Conservation (phyloP, 2,797 vertebrate genomes). For the Heteromormyrus szaboi region DNA sequence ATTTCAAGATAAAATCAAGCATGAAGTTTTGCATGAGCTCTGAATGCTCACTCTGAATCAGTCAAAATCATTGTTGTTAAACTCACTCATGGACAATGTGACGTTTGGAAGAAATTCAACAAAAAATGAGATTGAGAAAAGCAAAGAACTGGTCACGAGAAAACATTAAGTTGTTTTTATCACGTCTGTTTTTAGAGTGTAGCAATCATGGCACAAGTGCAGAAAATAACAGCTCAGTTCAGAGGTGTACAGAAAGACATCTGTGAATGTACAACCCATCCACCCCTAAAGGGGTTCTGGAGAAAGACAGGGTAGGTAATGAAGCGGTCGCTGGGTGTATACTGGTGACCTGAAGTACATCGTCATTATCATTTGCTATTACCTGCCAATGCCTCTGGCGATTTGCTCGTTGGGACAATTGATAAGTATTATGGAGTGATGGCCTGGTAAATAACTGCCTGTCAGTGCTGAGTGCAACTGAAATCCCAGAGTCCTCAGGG, state of each 20-base stretch:
- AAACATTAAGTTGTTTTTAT: background rate
- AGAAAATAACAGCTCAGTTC: background rate
- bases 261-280: background rate
- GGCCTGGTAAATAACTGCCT: constrained; percentile 64
- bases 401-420: constrained; percentile 75
- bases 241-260: background rate
- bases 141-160: background rate
- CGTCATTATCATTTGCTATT: constrained; percentile 22
- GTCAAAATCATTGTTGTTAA: background rate
- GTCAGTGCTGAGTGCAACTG: constrained; percentile 62
- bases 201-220: background rate
- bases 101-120: background rate
- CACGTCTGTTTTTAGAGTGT: background rate
- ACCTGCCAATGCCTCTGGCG: constrained; percentile 81
- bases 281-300: background rate
- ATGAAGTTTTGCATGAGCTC: background rate
- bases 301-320: background rate
- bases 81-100: background rate
- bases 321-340: background rate
- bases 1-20: background rate
- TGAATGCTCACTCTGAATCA: background rate
- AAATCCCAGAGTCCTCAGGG: constrained; percentile 57
- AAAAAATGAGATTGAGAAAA: background rate
- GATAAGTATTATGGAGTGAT: constrained; percentile 71
- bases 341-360: background rate